phyloP scores from a whole-genome alignment of 2,797 vertebrate species.

The Pantherophis vulpinus region DNA sequence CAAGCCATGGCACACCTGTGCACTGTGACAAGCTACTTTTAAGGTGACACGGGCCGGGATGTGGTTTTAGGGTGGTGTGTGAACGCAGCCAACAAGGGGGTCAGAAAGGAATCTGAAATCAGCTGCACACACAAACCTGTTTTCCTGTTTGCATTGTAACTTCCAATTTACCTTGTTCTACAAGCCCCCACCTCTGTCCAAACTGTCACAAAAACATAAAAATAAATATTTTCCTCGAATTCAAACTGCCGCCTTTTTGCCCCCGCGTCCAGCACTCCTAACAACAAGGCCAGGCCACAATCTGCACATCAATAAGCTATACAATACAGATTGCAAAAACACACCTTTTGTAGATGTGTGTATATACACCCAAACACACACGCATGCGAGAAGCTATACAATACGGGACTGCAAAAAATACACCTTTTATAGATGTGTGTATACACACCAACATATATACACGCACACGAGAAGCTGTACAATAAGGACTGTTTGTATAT shows the following conservation, averaged over 20 bases:
- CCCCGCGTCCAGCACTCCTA: neutral
- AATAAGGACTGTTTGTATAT: too few species aligned
- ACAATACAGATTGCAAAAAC: too few species aligned
- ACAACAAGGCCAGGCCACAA: neutral
- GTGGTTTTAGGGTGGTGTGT: neutral
- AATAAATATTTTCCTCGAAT: neutral
- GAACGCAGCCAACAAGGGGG: neutral
- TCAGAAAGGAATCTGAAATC: neutral
- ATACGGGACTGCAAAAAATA: neutral
- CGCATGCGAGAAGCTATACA: neutral
- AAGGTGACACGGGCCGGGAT: neutral
- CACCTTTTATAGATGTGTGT: neutral
- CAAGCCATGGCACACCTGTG: neutral
- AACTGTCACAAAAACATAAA: neutral
- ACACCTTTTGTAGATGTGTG: too few species aligned
- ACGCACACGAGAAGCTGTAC: too few species aligned
- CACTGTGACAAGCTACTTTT: neutral
- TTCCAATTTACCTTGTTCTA: neutral
- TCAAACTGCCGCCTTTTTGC: neutral
- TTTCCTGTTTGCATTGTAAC: neutral
- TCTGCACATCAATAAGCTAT: neutral
- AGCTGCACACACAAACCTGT: neutral
- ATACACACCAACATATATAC: too few species aligned
- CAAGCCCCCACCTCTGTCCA: neutral
- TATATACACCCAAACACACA: too few species aligned